These are phyloP conservation scores for Lithobates pipiens DNA, from an alignment of 2,797 vertebrate genomes.

Conservation along the genomic window DNA sequence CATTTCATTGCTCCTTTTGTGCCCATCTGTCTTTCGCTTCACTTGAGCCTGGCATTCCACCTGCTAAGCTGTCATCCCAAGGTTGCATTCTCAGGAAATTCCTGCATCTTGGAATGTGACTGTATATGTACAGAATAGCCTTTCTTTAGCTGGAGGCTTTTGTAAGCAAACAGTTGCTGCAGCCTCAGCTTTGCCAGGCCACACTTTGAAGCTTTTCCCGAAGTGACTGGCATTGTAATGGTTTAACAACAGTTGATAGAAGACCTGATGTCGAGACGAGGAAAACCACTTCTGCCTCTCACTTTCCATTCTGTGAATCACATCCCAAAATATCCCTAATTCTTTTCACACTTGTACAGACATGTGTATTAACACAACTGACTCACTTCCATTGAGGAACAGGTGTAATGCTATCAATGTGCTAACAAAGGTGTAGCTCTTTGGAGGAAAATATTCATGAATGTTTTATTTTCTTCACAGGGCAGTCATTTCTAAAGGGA, in stretches of 20 bases:
- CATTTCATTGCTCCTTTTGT: conserved; percentile 9
- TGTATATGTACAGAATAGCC: conserved; percentile 10
- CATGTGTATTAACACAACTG: conserved; percentile 7
- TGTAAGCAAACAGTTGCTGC: conserved; percentile 20
- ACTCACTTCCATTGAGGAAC: conserved; percentile 6
- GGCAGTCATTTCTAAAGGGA: neutral
- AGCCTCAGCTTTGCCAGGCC: conserved; percentile 20
- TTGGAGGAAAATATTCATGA: neutral
- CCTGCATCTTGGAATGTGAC: conserved; percentile 44
- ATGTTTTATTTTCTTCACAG: neutral
- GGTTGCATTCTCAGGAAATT: conserved; percentile 29
- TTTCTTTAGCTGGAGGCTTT: neutral
- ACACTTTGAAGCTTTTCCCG: neutral
- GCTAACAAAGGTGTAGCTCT: neutral
- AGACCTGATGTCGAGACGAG: conserved; percentile 31
- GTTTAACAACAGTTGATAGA: conserved; percentile 28
- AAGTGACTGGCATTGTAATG: conserved; percentile 32
- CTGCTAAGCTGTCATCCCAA: conserved; percentile 45
- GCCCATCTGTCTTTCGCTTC: conserved; percentile 30
- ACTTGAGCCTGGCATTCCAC: conserved; percentile 48
- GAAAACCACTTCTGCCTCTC: conserved; percentile 2
- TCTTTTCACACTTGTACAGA: conserved; percentile 20
- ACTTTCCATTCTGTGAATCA: conserved; percentile 42
- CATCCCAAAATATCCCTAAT: conserved; percentile 18
- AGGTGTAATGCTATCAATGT: neutral